Evolutionary conservation across 2,113 vertebrate species (phyloP).

Genomic region (Gulo gulo): DNA sequence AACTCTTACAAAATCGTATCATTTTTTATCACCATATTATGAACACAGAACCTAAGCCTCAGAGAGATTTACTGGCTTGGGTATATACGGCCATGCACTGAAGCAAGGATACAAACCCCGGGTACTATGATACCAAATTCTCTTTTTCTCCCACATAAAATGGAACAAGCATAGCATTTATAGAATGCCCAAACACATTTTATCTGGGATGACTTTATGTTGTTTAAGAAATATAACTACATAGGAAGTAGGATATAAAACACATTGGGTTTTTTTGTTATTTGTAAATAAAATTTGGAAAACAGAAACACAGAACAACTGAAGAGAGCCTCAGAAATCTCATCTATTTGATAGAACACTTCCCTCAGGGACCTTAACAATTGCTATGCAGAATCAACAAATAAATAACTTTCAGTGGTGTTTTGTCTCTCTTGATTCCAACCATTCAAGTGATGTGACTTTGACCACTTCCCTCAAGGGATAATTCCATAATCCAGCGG

Average conservation of each 20-base stretch:
- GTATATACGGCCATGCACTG: background rate
- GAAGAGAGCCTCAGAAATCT: background rate
- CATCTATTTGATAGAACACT: background rate
- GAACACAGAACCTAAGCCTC: background rate
- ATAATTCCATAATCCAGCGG: conserved; percentile 10
- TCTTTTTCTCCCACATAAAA: background rate
- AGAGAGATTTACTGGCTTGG: background rate
- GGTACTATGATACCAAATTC: background rate
- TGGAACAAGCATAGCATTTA: background rate
- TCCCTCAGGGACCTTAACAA: conserved; percentile 1
- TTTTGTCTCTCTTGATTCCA: conserved; percentile 55
- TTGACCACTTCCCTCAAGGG: background rate
- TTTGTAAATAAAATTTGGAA: background rate
- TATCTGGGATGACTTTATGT: background rate
- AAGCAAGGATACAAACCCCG: background rate
- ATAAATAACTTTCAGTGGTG: conserved; percentile 17
- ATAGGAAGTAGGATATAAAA: background rate
- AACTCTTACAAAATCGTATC: background rate
- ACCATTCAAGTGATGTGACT: background rate
- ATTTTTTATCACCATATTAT: background rate
- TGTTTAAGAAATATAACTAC: background rate
- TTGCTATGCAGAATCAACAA: conserved; percentile 48
- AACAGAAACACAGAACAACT: conserved; percentile 6
- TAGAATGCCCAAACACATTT: background rate
- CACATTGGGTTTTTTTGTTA: background rate